Base-by-base conservation (phyloP, 2,113 vertebrate species). In the Conger conger region DNA sequence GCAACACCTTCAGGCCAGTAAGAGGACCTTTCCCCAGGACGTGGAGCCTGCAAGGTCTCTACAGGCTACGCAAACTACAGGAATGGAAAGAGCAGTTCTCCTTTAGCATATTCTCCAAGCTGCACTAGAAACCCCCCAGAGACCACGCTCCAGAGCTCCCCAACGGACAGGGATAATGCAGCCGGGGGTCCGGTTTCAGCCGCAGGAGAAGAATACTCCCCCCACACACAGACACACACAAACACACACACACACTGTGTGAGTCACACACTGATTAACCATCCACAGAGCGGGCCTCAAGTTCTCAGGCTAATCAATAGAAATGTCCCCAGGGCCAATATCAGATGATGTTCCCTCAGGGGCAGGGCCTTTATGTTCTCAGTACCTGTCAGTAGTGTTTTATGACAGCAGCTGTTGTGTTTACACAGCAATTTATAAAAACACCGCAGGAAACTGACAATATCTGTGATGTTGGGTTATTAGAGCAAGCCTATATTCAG, bases 281-380 rank as follows among this genome's bases (percentile, higher is more conserved):
- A 20, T 23, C n/a, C 27, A 73, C 68, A 73, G 68, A 33, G 60
- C n/a, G 68, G n/a, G 30, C 68, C 68, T 73, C 68, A 73, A 33
- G 33, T 73, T 73, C 68, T 73, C 68, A 73, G 68, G 68, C 7
- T 9, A 73, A 73, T 73, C 68, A 73, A 73, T 73, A 73, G 68
- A 13, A 13, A 33, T 13, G n/a, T 73, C 68, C 68, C 68, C 68
- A 11, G 9, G 27, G 33, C n/a, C 68, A 30, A 73, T 33, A 33
- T 73, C 68, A 73, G 68, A 73, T 73, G 33, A 73, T 73, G 27
- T 73, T 30, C 68, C n/a, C 68, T 2, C 68, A 11, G 68, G 45
- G 45, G 45, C 7, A 1, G n/a, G 68, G 68, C 15, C n/a, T 73
- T 73, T 73, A 20, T 73, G 63, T 73, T n/a, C 11, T 73, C 68